Conservation (phyloP, 2,888 invertebrate genomes). For the Plusia festucae region DNA sequence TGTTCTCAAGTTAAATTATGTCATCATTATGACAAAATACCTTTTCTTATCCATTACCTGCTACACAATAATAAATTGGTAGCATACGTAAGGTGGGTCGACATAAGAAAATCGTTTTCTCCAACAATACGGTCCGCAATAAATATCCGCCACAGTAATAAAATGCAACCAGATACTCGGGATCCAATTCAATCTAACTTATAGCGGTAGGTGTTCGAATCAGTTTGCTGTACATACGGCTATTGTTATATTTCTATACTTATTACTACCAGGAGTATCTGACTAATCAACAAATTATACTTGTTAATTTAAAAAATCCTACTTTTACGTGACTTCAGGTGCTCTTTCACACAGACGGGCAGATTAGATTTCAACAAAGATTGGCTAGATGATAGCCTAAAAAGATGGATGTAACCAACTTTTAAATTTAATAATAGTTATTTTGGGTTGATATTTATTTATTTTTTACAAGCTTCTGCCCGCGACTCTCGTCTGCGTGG, state of each 20-base stretch:
- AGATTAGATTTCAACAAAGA: background rate
- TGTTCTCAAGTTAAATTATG: background rate
- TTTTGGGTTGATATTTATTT: too few relatives aligned
- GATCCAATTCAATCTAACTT: slow-evolving; percentile 62
- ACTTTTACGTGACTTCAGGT: too few relatives aligned
- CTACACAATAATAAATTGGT: background rate
- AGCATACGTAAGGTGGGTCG: background rate
- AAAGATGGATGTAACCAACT: background rate
- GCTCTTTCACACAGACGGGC: too few relatives aligned
- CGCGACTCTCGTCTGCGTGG: too few relatives aligned
- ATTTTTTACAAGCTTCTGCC: too few relatives aligned
- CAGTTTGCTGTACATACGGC: background rate
- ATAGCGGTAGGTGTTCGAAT: slow-evolving; percentile 17
- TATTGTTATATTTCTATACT: background rate
- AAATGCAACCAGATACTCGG: slow-evolving; percentile 54
- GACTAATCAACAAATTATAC: too few relatives aligned
- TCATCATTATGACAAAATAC: background rate
- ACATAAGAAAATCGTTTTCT: slow-evolving; percentile 20
- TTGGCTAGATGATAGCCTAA: background rate
- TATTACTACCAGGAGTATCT: background rate
- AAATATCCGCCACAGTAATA: slow-evolving; percentile 49
- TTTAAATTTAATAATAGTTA: too few relatives aligned
- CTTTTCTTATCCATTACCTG: slow-evolving; percentile 2
- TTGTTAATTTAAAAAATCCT: too few relatives aligned
- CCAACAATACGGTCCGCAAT: slow-evolving; percentile 22